Percentiles rank a stretch among this genome's conserved stretches.
phyloP scores from a whole-genome alignment of 2,888 invertebrate genomes.

The Gymnoscelis rufifasciata region DNA sequence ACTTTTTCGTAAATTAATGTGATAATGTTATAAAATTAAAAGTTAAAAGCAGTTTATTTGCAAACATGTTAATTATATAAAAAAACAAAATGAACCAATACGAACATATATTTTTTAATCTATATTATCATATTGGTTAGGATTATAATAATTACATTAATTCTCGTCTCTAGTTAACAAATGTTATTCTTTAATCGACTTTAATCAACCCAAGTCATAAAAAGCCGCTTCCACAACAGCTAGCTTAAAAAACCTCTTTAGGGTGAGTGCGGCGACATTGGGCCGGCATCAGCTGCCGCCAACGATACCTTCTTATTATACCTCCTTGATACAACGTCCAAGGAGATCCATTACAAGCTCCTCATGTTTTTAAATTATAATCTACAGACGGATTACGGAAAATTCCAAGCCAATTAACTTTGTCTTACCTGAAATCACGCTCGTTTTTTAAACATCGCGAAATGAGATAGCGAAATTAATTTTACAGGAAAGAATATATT shows the following conservation, averaged over 20 bases:
- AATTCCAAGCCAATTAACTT: constrained; percentile 47
- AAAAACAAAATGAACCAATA: no score
- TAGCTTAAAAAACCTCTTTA: constrained; percentile 51
- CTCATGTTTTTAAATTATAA: constrained; percentile 72
- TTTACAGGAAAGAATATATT: not conserved
- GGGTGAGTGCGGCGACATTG: constrained; percentile 73
- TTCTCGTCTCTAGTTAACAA: no score
- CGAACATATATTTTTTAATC: no score
- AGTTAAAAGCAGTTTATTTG: no score
- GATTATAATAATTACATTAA: no score
- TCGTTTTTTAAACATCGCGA: constrained; percentile 12
- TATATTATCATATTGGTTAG: no score
- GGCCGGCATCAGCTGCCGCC: constrained; percentile 75
- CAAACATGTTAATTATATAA: no score
- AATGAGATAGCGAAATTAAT: constrained; percentile 20
- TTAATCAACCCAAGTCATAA: not conserved
- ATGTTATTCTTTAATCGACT: no score
- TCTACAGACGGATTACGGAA: constrained; percentile 53
- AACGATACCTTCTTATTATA: constrained; percentile 76
- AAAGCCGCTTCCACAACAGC: constrained; percentile 41
- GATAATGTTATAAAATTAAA: no score
- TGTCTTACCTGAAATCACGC: constrained; percentile 30
- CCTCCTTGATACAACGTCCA: constrained; percentile 52
- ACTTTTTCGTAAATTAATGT: no score
- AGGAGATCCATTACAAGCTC: constrained; percentile 56